phyloP scores from a whole-genome alignment of 2,113 vertebrate species.

The Thryonomys swinderianus region DNA sequence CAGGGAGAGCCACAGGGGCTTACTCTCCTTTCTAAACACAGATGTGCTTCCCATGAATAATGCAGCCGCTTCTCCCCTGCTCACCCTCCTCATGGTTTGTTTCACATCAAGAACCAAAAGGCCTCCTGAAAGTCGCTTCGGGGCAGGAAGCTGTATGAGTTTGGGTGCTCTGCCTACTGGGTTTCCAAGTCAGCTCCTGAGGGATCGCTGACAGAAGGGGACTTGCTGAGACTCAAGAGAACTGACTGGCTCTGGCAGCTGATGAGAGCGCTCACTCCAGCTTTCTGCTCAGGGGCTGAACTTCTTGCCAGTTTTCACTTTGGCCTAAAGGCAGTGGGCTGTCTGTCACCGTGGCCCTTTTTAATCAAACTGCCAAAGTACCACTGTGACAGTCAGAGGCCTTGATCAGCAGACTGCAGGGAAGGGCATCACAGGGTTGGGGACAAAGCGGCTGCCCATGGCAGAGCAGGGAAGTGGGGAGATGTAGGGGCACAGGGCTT shows the following conservation, averaged over 20 bases:
- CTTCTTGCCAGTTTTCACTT: not conserved
- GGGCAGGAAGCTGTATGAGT: not conserved
- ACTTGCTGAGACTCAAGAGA: not conserved
- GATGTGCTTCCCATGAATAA: constrained; percentile 14
- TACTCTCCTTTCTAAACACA: constrained; percentile 1
- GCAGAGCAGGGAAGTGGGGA: fast-evolving
- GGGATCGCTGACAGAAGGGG: not conserved
- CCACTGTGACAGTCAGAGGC: not conserved
- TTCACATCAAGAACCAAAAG: constrained; percentile 37
- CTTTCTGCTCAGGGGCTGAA: fast-evolving
- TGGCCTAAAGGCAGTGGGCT: not conserved
- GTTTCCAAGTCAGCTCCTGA: not conserved
- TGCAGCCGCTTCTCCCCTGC: not conserved
- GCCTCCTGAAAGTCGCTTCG: constrained; percentile 41
- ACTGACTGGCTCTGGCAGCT: not conserved
- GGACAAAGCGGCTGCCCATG: not conserved
- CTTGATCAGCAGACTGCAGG: not conserved
- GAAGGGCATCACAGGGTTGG: not conserved
- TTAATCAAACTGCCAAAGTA: not conserved
- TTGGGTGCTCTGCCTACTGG: not conserved
- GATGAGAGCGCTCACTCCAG: not conserved
- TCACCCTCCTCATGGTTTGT: not conserved
- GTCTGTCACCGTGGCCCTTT: not conserved
- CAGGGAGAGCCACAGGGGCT: not conserved
- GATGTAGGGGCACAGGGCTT: fast-evolving